Evolutionary conservation across 2,797 vertebrate genomes (phyloP).

Genomic region (Tokudaia tokunoshimensis): DNA sequence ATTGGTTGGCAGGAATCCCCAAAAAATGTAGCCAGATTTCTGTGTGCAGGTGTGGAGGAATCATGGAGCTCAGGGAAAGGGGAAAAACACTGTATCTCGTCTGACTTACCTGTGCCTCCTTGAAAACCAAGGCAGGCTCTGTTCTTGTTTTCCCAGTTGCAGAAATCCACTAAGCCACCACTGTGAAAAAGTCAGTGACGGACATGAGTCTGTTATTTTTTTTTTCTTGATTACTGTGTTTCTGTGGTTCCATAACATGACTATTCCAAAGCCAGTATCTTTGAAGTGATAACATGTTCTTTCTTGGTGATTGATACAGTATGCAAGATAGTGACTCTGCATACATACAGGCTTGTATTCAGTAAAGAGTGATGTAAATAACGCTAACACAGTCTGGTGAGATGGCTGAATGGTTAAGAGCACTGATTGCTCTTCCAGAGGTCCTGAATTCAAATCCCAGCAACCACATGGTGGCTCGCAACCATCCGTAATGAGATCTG

Average conservation of each 20-base stretch:
- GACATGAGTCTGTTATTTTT: not conserved
- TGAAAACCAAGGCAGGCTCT: conserved; percentile 16
- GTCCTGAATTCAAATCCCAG: too few species aligned
- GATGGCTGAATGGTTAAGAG: too few species aligned
- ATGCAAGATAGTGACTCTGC: not conserved
- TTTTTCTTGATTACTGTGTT: not conserved
- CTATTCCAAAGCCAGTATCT: conserved; percentile 27
- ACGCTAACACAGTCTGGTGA: not conserved
- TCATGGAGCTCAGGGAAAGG: not conserved
- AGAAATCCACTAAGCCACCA: not conserved
- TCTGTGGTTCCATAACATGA: not conserved
- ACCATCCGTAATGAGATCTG: too few species aligned
- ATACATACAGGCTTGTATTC: not conserved
- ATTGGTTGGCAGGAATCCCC: not conserved
- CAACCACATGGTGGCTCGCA: too few species aligned
- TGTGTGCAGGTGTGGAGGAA: not conserved
- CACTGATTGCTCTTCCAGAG: too few species aligned
- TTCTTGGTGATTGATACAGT: conserved; percentile 17
- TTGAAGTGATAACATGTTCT: conserved; percentile 38
- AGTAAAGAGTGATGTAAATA: conserved; percentile 30
- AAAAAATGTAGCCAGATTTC: not conserved
- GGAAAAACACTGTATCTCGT: not conserved
- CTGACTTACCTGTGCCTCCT: conserved; percentile 16
- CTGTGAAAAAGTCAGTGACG: not conserved
- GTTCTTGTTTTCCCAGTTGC: conserved; percentile 27